Evolutionary conservation across 2,888 invertebrate genomes (phyloP), one percentile per base, ranked within the genome.

Genomic region (Drosophila nigricruria): DNA sequence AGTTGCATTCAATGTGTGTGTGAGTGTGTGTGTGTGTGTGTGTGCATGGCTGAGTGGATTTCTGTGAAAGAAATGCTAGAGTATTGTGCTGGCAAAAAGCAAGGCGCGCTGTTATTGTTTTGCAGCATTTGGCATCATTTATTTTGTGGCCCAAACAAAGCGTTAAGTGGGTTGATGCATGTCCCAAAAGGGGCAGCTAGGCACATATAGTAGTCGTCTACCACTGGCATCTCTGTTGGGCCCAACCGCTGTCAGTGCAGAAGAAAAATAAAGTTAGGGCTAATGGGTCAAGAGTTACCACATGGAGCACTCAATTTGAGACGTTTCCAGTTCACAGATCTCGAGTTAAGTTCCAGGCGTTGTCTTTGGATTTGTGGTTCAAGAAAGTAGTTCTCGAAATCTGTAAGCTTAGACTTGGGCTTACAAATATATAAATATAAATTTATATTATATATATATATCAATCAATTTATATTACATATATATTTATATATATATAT

Each of bases 81-180:
- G 58, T 70, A 68, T 57, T 79, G 70, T 57, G 62, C 63, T 34
- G 56, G 61, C 59, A 57, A 71, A 69, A 74, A 71, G 58, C 59
- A 69, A 73, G 69, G 47, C 64, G 59, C 61, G 40, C 63, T 79
- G 72, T 69, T 76, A 85, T 83, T 85, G 82, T 73, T 72, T 76
- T 70, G 58, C 77, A 70, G 62, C 79, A 85, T 74, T 85, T 77
- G 69, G 64, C 73, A 74, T 74, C 77, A 71, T 88, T 87, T 82
- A 88, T 82, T 70, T 79, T 66, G 72, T 45, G 82, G 66, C 43
- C 59, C 68, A 66, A 71, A 79, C 73, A 73, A 68, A 56, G 71
- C 69, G 68, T 65, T 73, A 70, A 79, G 77, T 74, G 70, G 62
- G 70, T 57, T 75, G 70, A 63, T 65, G 63, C 60, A 57, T 60